Evolutionary conservation across 2,888 invertebrate species (phyloP).

Genomic region (Corbicula japonica): DNA sequence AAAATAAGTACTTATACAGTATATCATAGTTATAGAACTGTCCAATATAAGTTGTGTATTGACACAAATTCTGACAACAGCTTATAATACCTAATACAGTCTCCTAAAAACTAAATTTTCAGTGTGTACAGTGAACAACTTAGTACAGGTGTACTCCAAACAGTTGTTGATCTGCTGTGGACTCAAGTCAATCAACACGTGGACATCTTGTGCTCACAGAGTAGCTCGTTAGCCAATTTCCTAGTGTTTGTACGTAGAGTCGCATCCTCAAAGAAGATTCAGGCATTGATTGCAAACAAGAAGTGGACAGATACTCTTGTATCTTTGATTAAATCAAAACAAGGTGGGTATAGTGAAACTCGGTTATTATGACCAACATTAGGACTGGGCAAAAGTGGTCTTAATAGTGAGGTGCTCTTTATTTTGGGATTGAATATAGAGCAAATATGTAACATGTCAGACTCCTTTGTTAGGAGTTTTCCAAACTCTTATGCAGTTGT

Average conservation of each 20-base stretch:
- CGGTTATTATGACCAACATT: too few relatives aligned
- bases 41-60: too few relatives aligned
- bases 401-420: too few relatives aligned
- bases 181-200: conserved; percentile 86
- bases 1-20: too few relatives aligned
- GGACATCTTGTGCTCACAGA: conserved; percentile 33
- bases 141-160: conserved; percentile 87
- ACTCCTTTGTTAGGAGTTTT: too few relatives aligned
- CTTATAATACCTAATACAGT: not conserved
- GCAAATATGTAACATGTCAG: too few relatives aligned
- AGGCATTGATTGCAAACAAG: conserved; percentile 87
- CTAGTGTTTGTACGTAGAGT: conserved; percentile 89
- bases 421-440: too few relatives aligned
- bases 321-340: conserved; percentile 83
- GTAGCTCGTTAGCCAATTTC: conserved; percentile 87
- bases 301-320: conserved; percentile 88
- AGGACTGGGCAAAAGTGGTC: too few relatives aligned
- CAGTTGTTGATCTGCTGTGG: conserved; percentile 88
- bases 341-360: conserved; percentile 51
- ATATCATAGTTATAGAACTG: too few relatives aligned
- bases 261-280: conserved; percentile 87
- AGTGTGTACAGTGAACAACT: conserved; percentile 88
- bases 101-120: conserved; percentile 14
- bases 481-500: too few relatives aligned
- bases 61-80: too few relatives aligned